Percentiles rank a stretch among this genome's conserved stretches.
Evolutionary conservation across 2,797 vertebrate genomes (phyloP).

Genomic region (Helarctos malayanus): DNA sequence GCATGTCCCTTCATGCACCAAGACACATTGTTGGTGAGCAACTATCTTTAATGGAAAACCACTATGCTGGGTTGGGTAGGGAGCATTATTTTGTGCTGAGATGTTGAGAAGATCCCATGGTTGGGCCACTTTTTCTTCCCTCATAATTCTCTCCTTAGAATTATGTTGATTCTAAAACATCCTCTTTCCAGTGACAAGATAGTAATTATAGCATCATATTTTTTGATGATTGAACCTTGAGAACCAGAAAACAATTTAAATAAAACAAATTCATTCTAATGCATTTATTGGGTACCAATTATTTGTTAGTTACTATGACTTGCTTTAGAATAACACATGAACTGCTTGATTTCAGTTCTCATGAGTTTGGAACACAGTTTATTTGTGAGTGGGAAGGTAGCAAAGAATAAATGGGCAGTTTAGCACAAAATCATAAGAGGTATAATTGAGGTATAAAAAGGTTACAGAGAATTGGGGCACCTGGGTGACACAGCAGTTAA

Average conservation of each 20-base stretch:
- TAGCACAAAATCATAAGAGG: not conserved
- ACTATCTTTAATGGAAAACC: constrained; percentile 34
- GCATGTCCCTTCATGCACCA: not conserved
- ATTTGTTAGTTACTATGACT: not conserved
- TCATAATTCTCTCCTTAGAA: constrained; percentile 50
- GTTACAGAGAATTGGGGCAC: not conserved
- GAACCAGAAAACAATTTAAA: constrained; percentile 14
- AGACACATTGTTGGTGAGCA: constrained; percentile 27
- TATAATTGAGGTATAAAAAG: not conserved
- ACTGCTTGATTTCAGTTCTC: not conserved
- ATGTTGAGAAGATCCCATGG: constrained; percentile 24
- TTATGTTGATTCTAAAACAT: constrained; percentile 56
- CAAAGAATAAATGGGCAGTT: not conserved
- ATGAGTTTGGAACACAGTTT: not conserved
- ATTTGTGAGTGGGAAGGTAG: not conserved
- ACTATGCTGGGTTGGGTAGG: not conserved
- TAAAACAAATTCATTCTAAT: not conserved
- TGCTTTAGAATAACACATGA: not conserved
- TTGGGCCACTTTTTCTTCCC: constrained; percentile 32
- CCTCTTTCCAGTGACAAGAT: not conserved
- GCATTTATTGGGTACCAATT: not conserved
- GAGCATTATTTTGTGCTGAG: constrained; percentile 3
- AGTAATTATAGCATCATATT: constrained; percentile 36
- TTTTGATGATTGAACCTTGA: not conserved
- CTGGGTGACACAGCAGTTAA: no score